Base-by-base conservation (phyloP, 1,140 invertebrate species). In the Leucophenga varia region DNA sequence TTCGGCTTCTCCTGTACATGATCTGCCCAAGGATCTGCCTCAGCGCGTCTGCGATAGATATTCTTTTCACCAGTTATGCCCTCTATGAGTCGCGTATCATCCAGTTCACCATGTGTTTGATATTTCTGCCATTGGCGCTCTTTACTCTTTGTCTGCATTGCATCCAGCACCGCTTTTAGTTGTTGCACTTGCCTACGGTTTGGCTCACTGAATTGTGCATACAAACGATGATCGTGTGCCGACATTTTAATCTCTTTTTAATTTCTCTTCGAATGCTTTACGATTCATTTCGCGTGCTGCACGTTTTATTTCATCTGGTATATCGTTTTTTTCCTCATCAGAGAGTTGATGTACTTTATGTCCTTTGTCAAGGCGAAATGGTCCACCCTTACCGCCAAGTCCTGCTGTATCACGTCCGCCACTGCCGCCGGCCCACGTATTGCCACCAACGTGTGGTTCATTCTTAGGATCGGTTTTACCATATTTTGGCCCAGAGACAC, bases 1-100 rank as follows among this genome's bases (percentile, higher is more conserved):
- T 98, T 98, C 1, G 95, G 93, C 67, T 90, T 91, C 45, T 90
- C 81, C 54, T 91, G 89, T 7, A 88, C 86, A 32, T 88, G 79
- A 31, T 93, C 93, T 7, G 91, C 80, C 76, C 93, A 90, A 1
- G 91, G 90, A 58, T 90, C 84, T 45, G 89, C 86, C 54, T 95
- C 90, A 13, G 83, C 82, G 17, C 94, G 79, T 25, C 89, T 77
- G 51, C 88, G 84, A 68, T 95, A 98, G 60, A 98, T 93, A 38
- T 87, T 87, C 68, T 89, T 90, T 73, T 98, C 95, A 0, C 95
- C 94, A 2, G 93, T 87, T 39, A 97, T 77, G 80, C 86, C 93
- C 82, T 98, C 96, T 64, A 98, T 95, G 39, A 98, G 80, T 76
- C 97, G 97, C 0, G 86, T 86, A 67, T 98, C 96, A 70, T 98